Conservation (phyloP, 1,140 invertebrate species). For the Trissolcus basalis region DNA sequence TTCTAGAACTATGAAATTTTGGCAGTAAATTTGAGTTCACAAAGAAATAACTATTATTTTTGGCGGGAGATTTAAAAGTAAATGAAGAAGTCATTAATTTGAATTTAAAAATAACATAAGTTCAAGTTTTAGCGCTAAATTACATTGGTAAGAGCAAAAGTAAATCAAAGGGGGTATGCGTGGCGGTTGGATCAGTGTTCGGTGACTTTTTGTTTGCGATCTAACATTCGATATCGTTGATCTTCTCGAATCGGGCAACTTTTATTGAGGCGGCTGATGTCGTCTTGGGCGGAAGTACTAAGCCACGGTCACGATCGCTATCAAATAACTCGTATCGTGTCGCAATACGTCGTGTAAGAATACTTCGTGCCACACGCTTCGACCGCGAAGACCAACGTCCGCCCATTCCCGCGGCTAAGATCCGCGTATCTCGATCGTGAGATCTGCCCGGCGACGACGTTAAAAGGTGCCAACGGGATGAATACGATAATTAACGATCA, state of each 20-base stretch:
- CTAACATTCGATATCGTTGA: constrained; percentile 48
- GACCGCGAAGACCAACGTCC: constrained; percentile 46
- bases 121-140: no score
- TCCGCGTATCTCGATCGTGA: constrained; percentile 54
- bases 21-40: neutral
- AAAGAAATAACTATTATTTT: no score
- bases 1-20: no score
- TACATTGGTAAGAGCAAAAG: no score
- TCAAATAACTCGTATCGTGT: constrained; percentile 59
- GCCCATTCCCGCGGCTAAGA: constrained; percentile 36
- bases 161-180: constrained; percentile 11
- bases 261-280: constrained; percentile 45
- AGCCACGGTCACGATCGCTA: constrained; percentile 58
- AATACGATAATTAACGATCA: constrained; percentile 53
- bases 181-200: constrained; percentile 2
- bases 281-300: constrained; percentile 41
- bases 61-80: no score
- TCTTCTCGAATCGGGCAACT: constrained; percentile 32
- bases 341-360: constrained; percentile 57
- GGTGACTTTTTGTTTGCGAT: constrained; percentile 16
- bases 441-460: constrained; percentile 27
- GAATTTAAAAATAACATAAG: no score
- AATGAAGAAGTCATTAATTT: no score
- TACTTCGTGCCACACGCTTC: constrained; percentile 59
- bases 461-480: constrained; percentile 51